Evolutionary conservation across 2,797 vertebrate genomes (phyloP).

Genomic region (Anguilla pacifica): DNA sequence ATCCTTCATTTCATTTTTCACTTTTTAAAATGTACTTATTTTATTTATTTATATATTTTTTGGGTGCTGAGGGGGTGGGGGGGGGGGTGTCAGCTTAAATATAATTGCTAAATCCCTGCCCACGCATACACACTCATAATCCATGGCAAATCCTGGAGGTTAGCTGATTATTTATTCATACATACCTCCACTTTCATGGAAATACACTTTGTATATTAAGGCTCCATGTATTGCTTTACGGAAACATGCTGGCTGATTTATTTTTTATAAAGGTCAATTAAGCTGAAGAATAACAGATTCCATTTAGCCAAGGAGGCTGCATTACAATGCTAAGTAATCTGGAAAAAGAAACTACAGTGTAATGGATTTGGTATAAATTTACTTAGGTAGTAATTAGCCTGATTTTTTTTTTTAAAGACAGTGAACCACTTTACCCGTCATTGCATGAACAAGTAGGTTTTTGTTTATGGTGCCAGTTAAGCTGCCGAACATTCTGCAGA

Average conservation of each 20-base stretch:
- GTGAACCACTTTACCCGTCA: not conserved
- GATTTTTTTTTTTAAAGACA: not conserved
- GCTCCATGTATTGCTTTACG: not conserved
- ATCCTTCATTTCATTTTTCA: not conserved
- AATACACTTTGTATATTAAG: conserved; percentile 18
- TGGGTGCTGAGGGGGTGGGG: conserved; percentile 27
- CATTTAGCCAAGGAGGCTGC: not conserved
- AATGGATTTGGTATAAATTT: conserved; percentile 17
- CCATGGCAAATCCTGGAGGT: not conserved
- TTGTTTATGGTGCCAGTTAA: conserved; percentile 4
- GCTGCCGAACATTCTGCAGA: not conserved
- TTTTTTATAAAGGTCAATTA: conserved; percentile 11
- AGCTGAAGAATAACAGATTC: not conserved
- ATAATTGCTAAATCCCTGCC: conserved; percentile 27
- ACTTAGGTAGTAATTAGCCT: conserved; percentile 10
- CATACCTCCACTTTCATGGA: not conserved
- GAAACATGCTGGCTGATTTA: conserved; percentile 15
- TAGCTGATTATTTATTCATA: not conserved
- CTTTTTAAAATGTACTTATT: no score
- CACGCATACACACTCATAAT: not conserved
- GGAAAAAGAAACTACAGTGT: not conserved
- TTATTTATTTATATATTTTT: conserved; percentile 14
- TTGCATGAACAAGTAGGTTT: not conserved
- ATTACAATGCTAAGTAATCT: conserved; percentile 12
- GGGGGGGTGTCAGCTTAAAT: conserved; percentile 28